These are phyloP conservation scores for Pseudochirops corinnae DNA, from an alignment of 2,797 vertebrate genomes.

Conservation along the genomic window DNA sequence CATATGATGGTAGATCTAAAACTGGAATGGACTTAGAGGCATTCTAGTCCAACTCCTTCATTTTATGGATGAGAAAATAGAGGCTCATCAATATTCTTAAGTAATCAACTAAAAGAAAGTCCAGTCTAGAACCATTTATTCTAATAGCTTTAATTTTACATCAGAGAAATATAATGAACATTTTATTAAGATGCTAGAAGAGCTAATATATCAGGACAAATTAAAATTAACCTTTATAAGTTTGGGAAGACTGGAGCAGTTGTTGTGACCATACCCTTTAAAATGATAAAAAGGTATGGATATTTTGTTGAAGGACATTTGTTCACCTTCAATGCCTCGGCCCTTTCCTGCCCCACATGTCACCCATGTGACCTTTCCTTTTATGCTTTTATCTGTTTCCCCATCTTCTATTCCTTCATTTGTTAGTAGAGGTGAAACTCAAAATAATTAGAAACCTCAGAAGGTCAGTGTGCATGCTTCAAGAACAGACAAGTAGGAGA, in stretches of 20 bases:
- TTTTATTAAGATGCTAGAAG: neutral
- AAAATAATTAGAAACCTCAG: neutral
- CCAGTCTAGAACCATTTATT: neutral
- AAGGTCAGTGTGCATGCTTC: neutral
- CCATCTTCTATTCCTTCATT: neutral
- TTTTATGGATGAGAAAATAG: neutral
- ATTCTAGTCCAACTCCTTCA: neutral
- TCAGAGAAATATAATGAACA: neutral
- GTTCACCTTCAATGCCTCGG: neutral
- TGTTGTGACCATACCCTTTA: neutral
- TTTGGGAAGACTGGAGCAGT: neutral
- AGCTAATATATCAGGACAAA: neutral
- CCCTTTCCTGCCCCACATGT: neutral
- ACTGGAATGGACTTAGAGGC: neutral
- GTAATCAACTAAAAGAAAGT: neutral
- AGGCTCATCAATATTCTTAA: neutral
- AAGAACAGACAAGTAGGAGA: neutral
- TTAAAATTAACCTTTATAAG: neutral
- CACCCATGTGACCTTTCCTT: neutral
- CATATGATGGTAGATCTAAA: neutral
- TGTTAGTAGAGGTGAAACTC: neutral
- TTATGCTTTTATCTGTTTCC: neutral
- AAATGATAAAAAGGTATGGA: neutral
- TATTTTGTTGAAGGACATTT: neutral
- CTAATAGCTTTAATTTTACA: neutral